phyloP scores from a whole-genome alignment of 2,113 vertebrate species.

The Hiodon alosoides region DNA sequence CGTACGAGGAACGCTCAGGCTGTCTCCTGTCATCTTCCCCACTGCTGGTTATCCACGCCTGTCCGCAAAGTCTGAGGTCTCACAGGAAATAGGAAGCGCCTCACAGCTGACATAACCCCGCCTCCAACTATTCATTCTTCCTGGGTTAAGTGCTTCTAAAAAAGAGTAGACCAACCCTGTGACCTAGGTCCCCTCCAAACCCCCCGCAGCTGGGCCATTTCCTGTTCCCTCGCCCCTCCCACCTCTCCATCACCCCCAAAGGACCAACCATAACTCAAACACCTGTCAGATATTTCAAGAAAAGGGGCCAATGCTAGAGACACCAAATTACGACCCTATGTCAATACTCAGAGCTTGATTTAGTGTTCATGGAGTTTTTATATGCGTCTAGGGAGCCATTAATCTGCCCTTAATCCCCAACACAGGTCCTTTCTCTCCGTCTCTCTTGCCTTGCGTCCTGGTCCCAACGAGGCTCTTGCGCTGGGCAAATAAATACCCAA shows the following conservation, averaged over 20 bases:
- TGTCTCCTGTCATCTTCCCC: slow-evolving; percentile 1
- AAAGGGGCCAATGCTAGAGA: too few species aligned
- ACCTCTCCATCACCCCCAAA: background rate
- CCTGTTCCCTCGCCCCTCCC: slow-evolving; percentile 1
- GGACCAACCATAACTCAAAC: slow-evolving; percentile 4
- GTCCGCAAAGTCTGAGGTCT: slow-evolving; percentile 22
- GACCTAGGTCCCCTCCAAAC: slow-evolving; percentile 28
- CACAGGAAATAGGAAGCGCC: slow-evolving; percentile 40
- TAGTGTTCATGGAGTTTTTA: too few species aligned
- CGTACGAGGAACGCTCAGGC: background rate
- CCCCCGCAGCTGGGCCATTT: slow-evolving; percentile 34
- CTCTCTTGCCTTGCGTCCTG: too few species aligned
- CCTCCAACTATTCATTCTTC: background rate
- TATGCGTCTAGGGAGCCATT: too few species aligned
- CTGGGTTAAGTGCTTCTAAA: slow-evolving; percentile 8
- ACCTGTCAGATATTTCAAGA: slow-evolving; percentile 1
- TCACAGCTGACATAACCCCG: slow-evolving; percentile 29
- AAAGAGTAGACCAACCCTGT: slow-evolving; percentile 21
- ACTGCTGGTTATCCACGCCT: slow-evolving; percentile 29
- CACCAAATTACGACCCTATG: too few species aligned
- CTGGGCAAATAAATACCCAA: too few species aligned
- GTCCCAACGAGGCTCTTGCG: too few species aligned
- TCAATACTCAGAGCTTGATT: too few species aligned
- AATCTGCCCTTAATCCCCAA: too few species aligned
- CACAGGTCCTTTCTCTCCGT: too few species aligned